Base-by-base conservation (phyloP, 1,140 invertebrate species). In the Macrocentrus cingulum region DNA sequence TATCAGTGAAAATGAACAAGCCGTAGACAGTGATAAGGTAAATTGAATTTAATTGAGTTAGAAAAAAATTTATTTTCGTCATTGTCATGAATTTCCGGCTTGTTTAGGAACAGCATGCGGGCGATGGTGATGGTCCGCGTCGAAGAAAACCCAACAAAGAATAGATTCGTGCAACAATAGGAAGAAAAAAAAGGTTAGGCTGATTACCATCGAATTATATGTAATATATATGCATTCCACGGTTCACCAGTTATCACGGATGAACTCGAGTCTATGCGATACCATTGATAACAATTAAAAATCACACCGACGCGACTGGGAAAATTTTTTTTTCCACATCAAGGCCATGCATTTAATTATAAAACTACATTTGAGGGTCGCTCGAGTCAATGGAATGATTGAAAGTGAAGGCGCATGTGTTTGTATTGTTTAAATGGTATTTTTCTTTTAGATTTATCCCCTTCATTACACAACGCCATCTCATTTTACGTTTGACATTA, bases 61-160 rank as follows among this genome's bases (percentile, higher is more conserved):
- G n/a, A n/a, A n/a, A n/a, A n/a, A n/a, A n/a, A n/a, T n/a, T n/a
- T n/a, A n/a, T n/a, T n/a, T n/a, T n/a, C n/a, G n/a, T n/a, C n/a
- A n/a, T n/a, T n/a, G n/a, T n/a, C n/a, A 9, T 29, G 25, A 29
- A 29, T 29, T 11, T 57, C 58, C 41, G 23, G 16, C 45, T 51
- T 59, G 16, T 63, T 9, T 19, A 66, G 58, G 64, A 66, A 36
- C 11, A 58, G 29, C 45, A 63, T 23, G 39, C 39, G 11, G 49
- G 39, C 6, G 62, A 59, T 52, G 68, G 62, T 2, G 74, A 78
- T 60, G 77, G 76, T 44, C 75, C 77, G 59, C 66, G 77, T 61
- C 75, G 75, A 70, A 77, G 77, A 72, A 78, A 75, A 71, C 72
- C 69, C 72, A 76, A 75, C 62, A 79, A 75, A 68, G 70, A 77